phyloP scores from a whole-genome alignment of 2,888 invertebrate genomes.

The Xylota sylvarum region DNA sequence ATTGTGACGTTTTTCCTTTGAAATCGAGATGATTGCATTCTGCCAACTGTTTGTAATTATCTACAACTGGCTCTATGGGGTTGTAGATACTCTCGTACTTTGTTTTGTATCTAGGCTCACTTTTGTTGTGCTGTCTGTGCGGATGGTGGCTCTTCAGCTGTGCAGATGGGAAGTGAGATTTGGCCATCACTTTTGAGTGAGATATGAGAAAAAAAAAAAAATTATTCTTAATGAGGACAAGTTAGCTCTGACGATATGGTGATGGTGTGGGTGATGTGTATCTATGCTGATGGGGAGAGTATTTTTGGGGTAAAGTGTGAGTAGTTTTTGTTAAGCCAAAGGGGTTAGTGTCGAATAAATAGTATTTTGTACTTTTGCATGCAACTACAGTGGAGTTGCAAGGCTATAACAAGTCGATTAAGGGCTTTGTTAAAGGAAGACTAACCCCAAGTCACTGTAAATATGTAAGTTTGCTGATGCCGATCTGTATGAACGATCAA shows the following conservation, averaged over 20 bases:
- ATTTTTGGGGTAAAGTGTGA: not conserved
- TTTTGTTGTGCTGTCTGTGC: slow-evolving; percentile 3
- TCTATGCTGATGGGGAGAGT: not conserved
- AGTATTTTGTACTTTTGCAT: not conserved
- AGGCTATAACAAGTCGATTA: too few species aligned
- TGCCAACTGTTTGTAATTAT: slow-evolving; percentile 76
- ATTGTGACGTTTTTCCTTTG: slow-evolving; percentile 76
- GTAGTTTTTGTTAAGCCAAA: not conserved
- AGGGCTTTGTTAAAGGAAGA: not conserved
- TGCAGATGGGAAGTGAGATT: slow-evolving; percentile 34
- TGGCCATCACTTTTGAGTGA: slow-evolving; percentile 40
- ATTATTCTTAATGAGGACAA: slow-evolving; percentile 33
- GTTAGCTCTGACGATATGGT: not conserved
- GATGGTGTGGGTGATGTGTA: not conserved
- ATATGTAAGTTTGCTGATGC: too few species aligned
- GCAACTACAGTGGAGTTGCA: too few species aligned
- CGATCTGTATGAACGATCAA: too few species aligned
- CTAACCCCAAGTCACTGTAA: too few species aligned
- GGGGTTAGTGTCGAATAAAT: not conserved
- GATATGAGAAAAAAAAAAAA: slow-evolving; percentile 28
- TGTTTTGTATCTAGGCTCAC: slow-evolving; percentile 45
- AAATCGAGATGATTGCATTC: slow-evolving; percentile 77
- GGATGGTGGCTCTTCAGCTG: not conserved
- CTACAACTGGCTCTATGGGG: slow-evolving; percentile 52
- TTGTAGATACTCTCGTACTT: slow-evolving; percentile 33